Evolutionary conservation across 2,888 invertebrate species (phyloP).

Genomic region (Hirtodrosophila cameraria): DNA sequence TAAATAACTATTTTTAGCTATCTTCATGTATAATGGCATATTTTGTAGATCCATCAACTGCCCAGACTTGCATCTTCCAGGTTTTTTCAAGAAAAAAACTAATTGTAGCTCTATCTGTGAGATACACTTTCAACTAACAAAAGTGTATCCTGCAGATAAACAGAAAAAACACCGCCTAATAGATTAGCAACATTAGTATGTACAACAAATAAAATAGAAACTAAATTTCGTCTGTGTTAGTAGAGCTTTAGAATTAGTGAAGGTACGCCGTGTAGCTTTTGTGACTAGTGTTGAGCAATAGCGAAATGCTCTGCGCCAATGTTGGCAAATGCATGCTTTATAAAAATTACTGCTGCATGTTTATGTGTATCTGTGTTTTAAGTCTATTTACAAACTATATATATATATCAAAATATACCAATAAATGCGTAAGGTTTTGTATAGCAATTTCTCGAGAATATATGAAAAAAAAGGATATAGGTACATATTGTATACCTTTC

Average conservation of each 20-base stretch:
- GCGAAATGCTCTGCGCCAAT: slow-evolving; percentile 36
- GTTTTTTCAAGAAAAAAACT: slow-evolving; percentile 68
- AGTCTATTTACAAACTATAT: slow-evolving; percentile 28
- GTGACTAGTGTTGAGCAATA: slow-evolving; percentile 65
- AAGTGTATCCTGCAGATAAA: slow-evolving; percentile 63
- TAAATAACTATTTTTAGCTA: slow-evolving; percentile 11
- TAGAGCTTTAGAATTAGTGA: slow-evolving; percentile 52
- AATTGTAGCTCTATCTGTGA: slow-evolving; percentile 55
- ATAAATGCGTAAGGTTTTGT: slow-evolving; percentile 66
- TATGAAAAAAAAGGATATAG: slow-evolving; percentile 3
- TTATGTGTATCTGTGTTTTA: slow-evolving; percentile 57
- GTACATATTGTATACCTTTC: background rate
- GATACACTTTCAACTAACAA: slow-evolving; percentile 53
- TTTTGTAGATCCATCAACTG: slow-evolving; percentile 84
- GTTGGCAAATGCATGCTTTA: slow-evolving; percentile 69
- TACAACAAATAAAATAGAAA: slow-evolving; percentile 3
- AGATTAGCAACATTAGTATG: slow-evolving; percentile 35
- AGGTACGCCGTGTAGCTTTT: slow-evolving; percentile 56
- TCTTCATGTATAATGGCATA: slow-evolving; percentile 43
- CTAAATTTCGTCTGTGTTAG: slow-evolving; percentile 37
- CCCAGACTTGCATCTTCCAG: slow-evolving; percentile 84
- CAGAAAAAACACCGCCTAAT: slow-evolving; percentile 46
- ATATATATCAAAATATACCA: slow-evolving; percentile 69
- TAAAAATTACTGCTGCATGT: slow-evolving; percentile 62
- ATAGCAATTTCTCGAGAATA: slow-evolving; percentile 54